Evolutionary conservation across 2,888 invertebrate genomes (phyloP).

Genomic region (Noctua janthina): DNA sequence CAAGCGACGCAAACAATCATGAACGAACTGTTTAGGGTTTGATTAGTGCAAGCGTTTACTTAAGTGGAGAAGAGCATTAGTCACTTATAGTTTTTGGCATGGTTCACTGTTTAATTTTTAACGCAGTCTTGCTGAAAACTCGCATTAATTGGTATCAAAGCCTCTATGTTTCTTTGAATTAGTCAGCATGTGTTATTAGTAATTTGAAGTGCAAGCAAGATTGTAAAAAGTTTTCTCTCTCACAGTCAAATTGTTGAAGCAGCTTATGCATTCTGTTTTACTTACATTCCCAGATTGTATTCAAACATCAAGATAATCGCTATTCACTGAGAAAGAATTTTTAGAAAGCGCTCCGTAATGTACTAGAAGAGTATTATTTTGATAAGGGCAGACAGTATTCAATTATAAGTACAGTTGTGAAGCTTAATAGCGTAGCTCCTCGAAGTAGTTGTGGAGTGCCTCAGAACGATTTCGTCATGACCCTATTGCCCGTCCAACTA

Average conservation of each 20-base stretch:
- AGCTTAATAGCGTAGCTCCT: conserved; percentile 62
- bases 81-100: not conserved
- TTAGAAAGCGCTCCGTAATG: conserved; percentile 59
- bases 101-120: not conserved
- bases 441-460: conserved; percentile 62
- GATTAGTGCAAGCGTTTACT: conserved; percentile 37
- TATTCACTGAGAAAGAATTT: conserved; percentile 55
- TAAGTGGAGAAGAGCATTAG: conserved; percentile 13
- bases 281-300: conserved; percentile 42
- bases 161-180: not conserved
- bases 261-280: conserved; percentile 42
- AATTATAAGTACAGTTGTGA: conserved; percentile 65
- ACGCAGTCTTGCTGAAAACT: not conserved
- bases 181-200: not conserved
- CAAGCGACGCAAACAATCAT: conserved; percentile 33
- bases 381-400: conserved; percentile 65
- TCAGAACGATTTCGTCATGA: conserved; percentile 73
- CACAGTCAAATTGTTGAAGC: conserved; percentile 23
- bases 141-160: not conserved
- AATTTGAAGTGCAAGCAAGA: not conserved
- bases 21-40: conserved; percentile 25
- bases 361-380: conserved; percentile 48
- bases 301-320: conserved; percentile 45
- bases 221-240: conserved; percentile 8
- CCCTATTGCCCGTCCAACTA: conserved; percentile 71